Evolutionary conservation across 2,113 vertebrate species (phyloP), one percentile per base, ranked within the genome.

Genomic region (Odontesthes bonariensis): DNA sequence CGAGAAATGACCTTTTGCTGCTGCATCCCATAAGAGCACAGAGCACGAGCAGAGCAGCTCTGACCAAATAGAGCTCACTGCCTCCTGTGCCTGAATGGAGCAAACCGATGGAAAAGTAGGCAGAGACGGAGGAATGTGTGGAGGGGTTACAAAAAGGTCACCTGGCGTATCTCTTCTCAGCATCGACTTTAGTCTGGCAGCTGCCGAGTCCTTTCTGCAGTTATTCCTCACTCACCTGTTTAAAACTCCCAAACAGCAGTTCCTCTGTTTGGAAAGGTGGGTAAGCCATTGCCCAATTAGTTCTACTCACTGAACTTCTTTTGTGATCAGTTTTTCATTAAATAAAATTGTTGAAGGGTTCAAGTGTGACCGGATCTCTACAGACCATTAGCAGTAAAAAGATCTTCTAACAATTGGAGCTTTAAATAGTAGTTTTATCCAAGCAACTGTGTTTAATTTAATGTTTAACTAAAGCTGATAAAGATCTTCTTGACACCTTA

Each of bases 1-100:
- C 80, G 72, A 79, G 76, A 79, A 79, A 82, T 91, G 90, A 92
- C 90, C 92, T 92, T 38, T 92, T 93, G 59, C 86, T 35, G 81
- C 83, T 76, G 83, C 72, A 68, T 91, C 88, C 85, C 81, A 60
- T 75, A 83, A 80, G 82, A 82, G 83, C 83, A 77, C 55, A n/a
- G 75, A 81, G 83, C 69, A 59, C 59, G 83, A 42, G 84, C 58
- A 27, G 73, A 16, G 1, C 68, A 38, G 73, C 86, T 71, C 60
- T 19, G 84, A 79, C 89, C 83, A 88, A 88, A 92, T 56, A 88
- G 66, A 67, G 23, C 61, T 59, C 12, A 3, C 65, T 19, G 31
- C 49, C 58, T 83, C 8, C 62, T 70, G 63, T 57, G 75, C 63
- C 66, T 70, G 85, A 84, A 82, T 61, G 65, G 67, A 68, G 53